Evolutionary conservation across 2,888 invertebrate species (phyloP), one percentile per base, ranked within the genome.

Genomic region (Brachylomia viminalis): DNA sequence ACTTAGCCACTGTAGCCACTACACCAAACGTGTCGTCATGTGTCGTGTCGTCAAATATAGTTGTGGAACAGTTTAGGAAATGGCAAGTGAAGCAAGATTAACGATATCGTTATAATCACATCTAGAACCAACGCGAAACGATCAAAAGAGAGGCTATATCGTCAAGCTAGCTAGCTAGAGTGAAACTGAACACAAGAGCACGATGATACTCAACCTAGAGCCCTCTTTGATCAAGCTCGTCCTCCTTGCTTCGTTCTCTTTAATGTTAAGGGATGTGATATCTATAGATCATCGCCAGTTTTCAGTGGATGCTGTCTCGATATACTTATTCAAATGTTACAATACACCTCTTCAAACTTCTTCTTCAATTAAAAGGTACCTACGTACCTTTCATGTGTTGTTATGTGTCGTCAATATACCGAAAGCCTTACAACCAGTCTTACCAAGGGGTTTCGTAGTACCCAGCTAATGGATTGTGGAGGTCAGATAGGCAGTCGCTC

Each of bases 161-260:
- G n/a, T 42, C 42, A 10, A 42, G 71, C n/a, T 20, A 58, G 71
- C n/a, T 20, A 58, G 42, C 0, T 38, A 38, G 38, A 38, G 38
- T 30, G 42, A 20, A 42, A 47, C 30, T 17, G 30, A 76, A 49
- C n/a, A 58, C 45, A 54, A 45, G 45, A 77, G 56, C 56, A 66
- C 33, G 58, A 79, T 49, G 58, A 23, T 58, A 59, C 58, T 79
- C 72, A 52, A 52, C 58, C 30, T 27, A 79, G 79, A 72, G 76
- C 58, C 72, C 76, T 58, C 79, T 76, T 79, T 72, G 76, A 77
- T 61, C 72, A 72, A 76, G 56, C 20, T 23, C 38, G 30, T 79
- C 38, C 75, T 76, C 38, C 56, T 30, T 49, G 1, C 47, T 10
- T 23, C 30, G 13, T 30, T 30, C 79, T 47, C 56, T 78, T 68